A percentile compares a stretch with the other conserved stretches of the same genome.
Conservation (phyloP, 2,797 vertebrate species). For the Scyliorhinus canicula region DNA sequence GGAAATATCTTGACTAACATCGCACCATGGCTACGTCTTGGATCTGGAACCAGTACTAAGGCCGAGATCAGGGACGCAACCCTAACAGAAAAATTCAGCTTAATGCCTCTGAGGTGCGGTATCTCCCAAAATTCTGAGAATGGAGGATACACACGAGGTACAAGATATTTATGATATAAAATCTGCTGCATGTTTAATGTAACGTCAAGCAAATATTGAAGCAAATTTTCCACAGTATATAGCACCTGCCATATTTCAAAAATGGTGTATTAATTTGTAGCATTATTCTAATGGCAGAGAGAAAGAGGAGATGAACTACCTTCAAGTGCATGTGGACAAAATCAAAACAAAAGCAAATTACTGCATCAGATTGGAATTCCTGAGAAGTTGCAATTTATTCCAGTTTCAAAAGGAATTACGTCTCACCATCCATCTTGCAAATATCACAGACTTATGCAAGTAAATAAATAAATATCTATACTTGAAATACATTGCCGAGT, state of each 20-base stretch:
- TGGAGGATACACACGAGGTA: not conserved
- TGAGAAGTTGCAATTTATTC: not conserved
- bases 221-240: not conserved
- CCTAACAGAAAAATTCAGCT: not conserved
- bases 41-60: too few species aligned
- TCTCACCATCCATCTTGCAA: not conserved
- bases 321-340: not conserved
- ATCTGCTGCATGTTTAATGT: not conserved
- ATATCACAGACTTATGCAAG: not conserved
- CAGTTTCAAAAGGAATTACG: slow-evolving; percentile 1
- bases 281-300: too few species aligned
- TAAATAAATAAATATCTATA: not conserved
- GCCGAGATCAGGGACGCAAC: not conserved
- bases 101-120: not conserved
- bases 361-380: not conserved
- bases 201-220: not conserved
- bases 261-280: not conserved
- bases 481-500: not conserved
- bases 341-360: not conserved
- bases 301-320: not conserved
- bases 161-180: not conserved
- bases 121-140: not conserved
- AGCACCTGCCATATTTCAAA: not conserved
- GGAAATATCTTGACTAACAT: not conserved
- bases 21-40: too few species aligned